phyloP scores from a whole-genome alignment of 2,797 vertebrate species.

The Muscicapa striata region DNA sequence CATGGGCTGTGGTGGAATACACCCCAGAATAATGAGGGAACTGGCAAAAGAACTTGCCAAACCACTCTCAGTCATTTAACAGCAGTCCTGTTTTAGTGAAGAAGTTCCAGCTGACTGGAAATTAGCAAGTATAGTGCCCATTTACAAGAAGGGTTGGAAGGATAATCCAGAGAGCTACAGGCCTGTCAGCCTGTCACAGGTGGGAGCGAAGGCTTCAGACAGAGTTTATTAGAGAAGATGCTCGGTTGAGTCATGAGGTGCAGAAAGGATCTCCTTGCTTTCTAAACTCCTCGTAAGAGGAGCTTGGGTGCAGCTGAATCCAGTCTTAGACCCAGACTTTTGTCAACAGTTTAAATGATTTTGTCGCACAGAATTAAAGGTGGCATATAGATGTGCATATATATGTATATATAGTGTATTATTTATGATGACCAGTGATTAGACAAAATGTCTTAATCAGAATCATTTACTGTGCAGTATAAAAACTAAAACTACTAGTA shows the following conservation, averaged over 20 bases:
- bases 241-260: fast-evolving
- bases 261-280: background rate
- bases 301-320: too few relatives aligned
- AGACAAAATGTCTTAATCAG: background rate
- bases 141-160: background rate
- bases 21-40: background rate
- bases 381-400: too few relatives aligned
- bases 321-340: too few relatives aligned
- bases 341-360: too few relatives aligned
- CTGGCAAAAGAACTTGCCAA: background rate
- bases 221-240: background rate
- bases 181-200: background rate
- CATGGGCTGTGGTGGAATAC: background rate
- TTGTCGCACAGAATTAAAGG: too few relatives aligned
- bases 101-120: background rate
- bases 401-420: too few relatives aligned
- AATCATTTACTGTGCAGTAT: background rate
- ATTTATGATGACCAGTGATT: background rate
- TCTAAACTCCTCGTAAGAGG: background rate
- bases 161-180: background rate
- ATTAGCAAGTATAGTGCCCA: background rate
- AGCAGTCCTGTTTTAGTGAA: background rate
- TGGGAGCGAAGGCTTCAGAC: background rate
- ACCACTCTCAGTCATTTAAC: background rate
- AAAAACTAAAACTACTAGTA: background rate